A percentile compares a stretch with the other conserved stretches of the same genome.
phyloP scores from a whole-genome alignment of 2,113 vertebrate genomes.

The Oncorhynchus gorbuscha region DNA sequence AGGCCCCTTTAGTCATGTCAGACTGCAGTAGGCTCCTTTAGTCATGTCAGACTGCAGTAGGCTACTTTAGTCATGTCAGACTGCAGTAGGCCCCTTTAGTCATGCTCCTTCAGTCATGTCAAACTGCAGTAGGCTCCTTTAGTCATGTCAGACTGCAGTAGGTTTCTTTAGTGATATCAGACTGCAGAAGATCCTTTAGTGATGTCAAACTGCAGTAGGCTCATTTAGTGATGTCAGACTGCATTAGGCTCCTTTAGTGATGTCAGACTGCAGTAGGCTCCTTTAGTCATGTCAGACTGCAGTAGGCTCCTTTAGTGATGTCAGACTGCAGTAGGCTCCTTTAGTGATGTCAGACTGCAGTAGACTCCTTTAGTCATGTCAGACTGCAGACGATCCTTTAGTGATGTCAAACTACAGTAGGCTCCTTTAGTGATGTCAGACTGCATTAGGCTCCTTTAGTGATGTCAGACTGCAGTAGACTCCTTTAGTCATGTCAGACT shows the following conservation, averaged over 20 bases:
- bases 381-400: background rate
- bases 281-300: too few relatives aligned
- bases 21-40: too few relatives aligned
- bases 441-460: too few relatives aligned
- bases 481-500: conserved; percentile 39
- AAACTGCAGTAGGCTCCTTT: background rate
- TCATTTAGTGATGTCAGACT: conserved; percentile 39
- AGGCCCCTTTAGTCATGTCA: background rate
- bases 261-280: background rate
- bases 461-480: too few relatives aligned
- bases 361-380: too few relatives aligned
- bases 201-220: too few relatives aligned
- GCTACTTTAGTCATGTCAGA: conserved; percentile 36
- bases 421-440: background rate
- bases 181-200: too few relatives aligned
- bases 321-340: background rate
- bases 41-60: too few relatives aligned
- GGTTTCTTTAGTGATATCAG: too few relatives aligned
- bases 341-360: conserved; percentile 37
- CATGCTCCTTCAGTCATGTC: background rate
- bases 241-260: background rate
- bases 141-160: too few relatives aligned
- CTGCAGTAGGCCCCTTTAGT: background rate
- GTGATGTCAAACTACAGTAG: background rate
- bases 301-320: too few relatives aligned